Evolutionary conservation across 1,140 invertebrate genomes (phyloP).

Genomic region (Zaprionus africanus): DNA sequence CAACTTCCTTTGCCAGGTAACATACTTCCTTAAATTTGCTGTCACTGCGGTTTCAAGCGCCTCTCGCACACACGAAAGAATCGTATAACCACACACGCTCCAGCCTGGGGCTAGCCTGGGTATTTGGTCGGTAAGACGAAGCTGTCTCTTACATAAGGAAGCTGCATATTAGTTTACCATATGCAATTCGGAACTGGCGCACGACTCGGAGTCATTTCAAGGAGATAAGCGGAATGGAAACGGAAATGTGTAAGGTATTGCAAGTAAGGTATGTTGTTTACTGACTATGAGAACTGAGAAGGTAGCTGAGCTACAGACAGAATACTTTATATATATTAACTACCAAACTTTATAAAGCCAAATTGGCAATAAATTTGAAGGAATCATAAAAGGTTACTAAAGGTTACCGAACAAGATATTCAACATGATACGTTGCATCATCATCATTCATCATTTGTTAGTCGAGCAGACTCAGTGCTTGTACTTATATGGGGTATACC

Average conservation of each 20-base stretch:
- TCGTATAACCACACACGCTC: background rate
- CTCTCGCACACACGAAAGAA: background rate
- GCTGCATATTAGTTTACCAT: slow-evolving; percentile 5
- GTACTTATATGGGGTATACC: background rate
- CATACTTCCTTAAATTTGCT: background rate
- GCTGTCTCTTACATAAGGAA: slow-evolving; percentile 15
- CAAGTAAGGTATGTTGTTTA: background rate
- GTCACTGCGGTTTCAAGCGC: background rate
- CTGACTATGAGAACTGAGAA: background rate
- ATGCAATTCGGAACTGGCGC: slow-evolving; percentile 7
- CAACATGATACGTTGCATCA: background rate
- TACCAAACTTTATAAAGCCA: background rate
- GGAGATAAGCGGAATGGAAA: background rate
- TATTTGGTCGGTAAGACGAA: slow-evolving; percentile 12
- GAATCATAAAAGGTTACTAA: background rate
- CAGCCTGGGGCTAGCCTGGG: background rate
- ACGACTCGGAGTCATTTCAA: background rate
- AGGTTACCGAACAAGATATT: background rate
- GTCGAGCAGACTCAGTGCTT: background rate
- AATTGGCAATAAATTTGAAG: background rate
- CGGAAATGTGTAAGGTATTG: background rate
- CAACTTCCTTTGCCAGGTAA: background rate
- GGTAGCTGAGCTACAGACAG: background rate
- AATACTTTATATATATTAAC: background rate
- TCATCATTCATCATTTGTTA: background rate